phyloP scores from a whole-genome alignment of 1,140 invertebrate genomes.

The Drosophila mauritiana region DNA sequence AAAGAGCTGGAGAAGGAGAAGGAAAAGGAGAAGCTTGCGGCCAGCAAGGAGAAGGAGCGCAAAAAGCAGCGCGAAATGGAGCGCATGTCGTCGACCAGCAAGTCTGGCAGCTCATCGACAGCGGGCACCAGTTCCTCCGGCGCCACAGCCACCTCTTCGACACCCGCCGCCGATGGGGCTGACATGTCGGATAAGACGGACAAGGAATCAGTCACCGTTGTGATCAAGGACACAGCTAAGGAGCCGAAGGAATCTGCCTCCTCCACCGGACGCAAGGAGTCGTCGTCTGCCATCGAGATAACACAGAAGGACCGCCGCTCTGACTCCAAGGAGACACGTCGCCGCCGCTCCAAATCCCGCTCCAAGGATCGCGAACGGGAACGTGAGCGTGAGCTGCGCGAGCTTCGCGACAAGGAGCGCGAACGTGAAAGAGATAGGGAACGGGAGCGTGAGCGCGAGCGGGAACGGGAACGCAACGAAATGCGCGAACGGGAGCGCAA shows the following conservation, averaged over 20 bases:
- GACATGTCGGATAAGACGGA: slow-evolving; percentile 51
- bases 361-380: slow-evolving; percentile 85
- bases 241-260: slow-evolving; percentile 28
- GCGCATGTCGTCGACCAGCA: slow-evolving; percentile 75
- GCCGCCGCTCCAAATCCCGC: slow-evolving; percentile 80
- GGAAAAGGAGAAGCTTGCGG: slow-evolving; percentile 85
- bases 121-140: background rate
- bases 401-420: slow-evolving; percentile 76
- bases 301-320: slow-evolving; percentile 77
- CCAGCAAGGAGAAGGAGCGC: slow-evolving; percentile 83
- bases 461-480: slow-evolving; percentile 78
- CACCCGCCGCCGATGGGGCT: slow-evolving; percentile 12
- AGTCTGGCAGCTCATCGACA: slow-evolving; percentile 5
- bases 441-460: slow-evolving; percentile 84
- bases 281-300: slow-evolving; percentile 53
- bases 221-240: background rate
- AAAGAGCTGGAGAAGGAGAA: slow-evolving; percentile 86
- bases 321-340: slow-evolving; percentile 57
- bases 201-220: slow-evolving; percentile 10
- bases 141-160: slow-evolving; percentile 5
- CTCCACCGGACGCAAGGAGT: slow-evolving; percentile 31
- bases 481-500: slow-evolving; percentile 84
- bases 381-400: slow-evolving; percentile 78
- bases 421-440: slow-evolving; percentile 82
- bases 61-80: slow-evolving; percentile 84